Base-by-base conservation (phyloP, 2,888 invertebrate species). In the Microdon myrmicae region DNA sequence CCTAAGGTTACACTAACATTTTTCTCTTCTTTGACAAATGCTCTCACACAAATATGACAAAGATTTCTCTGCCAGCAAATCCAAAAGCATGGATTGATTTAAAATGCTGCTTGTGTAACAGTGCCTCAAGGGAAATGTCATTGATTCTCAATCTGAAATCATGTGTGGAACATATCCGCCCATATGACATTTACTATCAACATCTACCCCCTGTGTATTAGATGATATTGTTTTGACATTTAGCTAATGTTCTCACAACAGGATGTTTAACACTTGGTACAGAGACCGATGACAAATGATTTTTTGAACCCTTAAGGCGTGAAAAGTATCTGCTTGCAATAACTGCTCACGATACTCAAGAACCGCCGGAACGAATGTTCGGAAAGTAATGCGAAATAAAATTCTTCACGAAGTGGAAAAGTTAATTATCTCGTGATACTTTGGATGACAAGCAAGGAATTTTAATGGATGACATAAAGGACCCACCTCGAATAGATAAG, bases 21-120 rank as follows among this genome's bases (percentile, higher is more conserved):
- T 56, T 64, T 64, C 58, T 47, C 53, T 51, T 23, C n/a, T n/a
- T n/a, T n/a, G n/a, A n/a, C n/a, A n/a, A n/a, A n/a, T n/a, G n/a
- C n/a, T n/a, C n/a, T n/a, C n/a, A n/a, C n/a, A n/a, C n/a, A n/a
- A n/a, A n/a, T n/a, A n/a, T n/a, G n/a, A n/a, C n/a, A n/a, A n/a
- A n/a, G n/a, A n/a, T n/a, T n/a, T n/a, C n/a, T n/a, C n/a, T n/a
- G n/a, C n/a, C n/a, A n/a, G n/a, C n/a, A n/a, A n/a, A n/a, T n/a
- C n/a, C n/a, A n/a, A n/a, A n/a, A n/a, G n/a, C n/a, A n/a, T n/a
- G 58, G 48, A 64, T 53, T 64, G 58, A 53, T 64, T 64, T 56
- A 64, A 41, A 64, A 41, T 37, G 49, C 9, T 7, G 23, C 10
- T 25, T 41, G 10, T 17, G 32, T 37, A 6, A 3, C 6, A 9